A percentile compares a stretch with the other conserved stretches of the same genome.
Conservation (phyloP, 1,140 invertebrate genomes). For the Pachyrhynchus sulphureomaculatus region DNA sequence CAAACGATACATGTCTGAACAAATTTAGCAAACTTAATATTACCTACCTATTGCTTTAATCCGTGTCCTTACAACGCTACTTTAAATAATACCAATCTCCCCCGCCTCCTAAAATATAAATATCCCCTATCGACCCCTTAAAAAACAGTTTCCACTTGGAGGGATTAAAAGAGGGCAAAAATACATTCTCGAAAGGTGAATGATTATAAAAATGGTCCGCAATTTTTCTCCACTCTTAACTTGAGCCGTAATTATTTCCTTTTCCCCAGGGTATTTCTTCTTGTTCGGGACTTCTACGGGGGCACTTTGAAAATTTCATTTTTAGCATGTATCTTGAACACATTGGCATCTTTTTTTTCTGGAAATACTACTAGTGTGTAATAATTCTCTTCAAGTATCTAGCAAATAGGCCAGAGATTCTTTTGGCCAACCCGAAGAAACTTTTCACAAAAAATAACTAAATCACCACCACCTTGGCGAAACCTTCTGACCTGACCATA, state of each 20-base stretch:
- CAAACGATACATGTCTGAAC: no score
- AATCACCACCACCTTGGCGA: no score
- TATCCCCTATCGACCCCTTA: neutral
- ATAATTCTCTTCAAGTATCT: no score
- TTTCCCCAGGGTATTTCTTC: conserved; percentile 37
- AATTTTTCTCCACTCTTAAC: conserved; percentile 49
- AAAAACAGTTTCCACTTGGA: conserved; percentile 15
- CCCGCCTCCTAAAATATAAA: neutral
- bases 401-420: no score
- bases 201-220: conserved; percentile 48
- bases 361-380: no score
- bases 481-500: no score
- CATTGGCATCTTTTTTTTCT: no score
- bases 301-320: neutral
- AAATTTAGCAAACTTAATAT: no score
- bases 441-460: no score
- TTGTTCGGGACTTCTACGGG: conserved; percentile 11
- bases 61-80: no score
- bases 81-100: neutral
- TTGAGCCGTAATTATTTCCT: conserved; percentile 48
- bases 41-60: no score
- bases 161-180: conserved; percentile 32
- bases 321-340: neutral
- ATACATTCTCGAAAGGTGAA: conserved; percentile 43
- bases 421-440: no score